These are phyloP conservation scores for Eledona agricola DNA, from an alignment of 2,888 invertebrate genomes.

Conservation along the genomic window DNA sequence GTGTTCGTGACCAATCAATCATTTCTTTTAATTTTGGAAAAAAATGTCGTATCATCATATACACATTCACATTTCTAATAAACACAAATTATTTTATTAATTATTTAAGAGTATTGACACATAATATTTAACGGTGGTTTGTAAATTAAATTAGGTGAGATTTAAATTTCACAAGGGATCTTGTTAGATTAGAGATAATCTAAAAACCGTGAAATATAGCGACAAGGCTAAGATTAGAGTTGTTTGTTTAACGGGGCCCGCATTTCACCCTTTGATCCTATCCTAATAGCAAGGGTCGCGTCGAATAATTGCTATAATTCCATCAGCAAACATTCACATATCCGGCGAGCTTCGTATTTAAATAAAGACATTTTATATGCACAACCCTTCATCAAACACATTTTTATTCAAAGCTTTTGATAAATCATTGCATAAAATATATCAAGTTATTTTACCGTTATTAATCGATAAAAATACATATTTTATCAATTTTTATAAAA, in stretches of 20 bases:
- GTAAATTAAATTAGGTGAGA: slow-evolving; percentile 4
- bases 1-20: slow-evolving; percentile 62
- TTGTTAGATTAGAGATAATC: slow-evolving; percentile 43
- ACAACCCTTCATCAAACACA: slow-evolving; percentile 15
- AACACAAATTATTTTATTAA: too few relatives aligned
- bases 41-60: slow-evolving; percentile 59
- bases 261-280: slow-evolving; percentile 41
- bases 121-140: slow-evolving; percentile 1
- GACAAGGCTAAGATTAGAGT: slow-evolving; percentile 44
- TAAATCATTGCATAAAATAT: too few relatives aligned
- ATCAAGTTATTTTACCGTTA: too few relatives aligned
- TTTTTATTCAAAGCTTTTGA: slow-evolving; percentile 32
- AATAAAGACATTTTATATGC: slow-evolving; percentile 39
- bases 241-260: slow-evolving; percentile 43
- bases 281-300: slow-evolving; percentile 40
- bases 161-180: slow-evolving; percentile 30
- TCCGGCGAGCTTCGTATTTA: slow-evolving; percentile 41
- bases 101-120: too few relatives aligned
- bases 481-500: too few relatives aligned
- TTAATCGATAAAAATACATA: too few relatives aligned
- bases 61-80: too few relatives aligned
- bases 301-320: slow-evolving; percentile 45
- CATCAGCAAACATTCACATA: slow-evolving; percentile 43
- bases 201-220: slow-evolving; percentile 50
- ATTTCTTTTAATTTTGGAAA: slow-evolving; percentile 60